A percentile compares a stretch with the other conserved stretches of the same genome.
Conservation (phyloP, 1,140 invertebrate genomes). For the Caenorhabditis latens region DNA sequence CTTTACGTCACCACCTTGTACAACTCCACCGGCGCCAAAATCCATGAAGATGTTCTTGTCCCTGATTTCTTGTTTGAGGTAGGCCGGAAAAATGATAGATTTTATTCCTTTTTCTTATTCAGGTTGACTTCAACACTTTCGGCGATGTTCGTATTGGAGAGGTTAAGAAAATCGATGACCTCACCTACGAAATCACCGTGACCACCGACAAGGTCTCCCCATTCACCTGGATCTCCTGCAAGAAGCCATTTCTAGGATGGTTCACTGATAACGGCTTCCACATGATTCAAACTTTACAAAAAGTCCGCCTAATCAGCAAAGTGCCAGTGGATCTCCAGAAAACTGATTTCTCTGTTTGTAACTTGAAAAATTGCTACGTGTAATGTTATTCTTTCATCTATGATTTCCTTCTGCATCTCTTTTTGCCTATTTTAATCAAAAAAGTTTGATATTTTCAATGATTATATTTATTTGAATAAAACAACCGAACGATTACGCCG, state of each 20-base stretch:
- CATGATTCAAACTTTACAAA: constrained; percentile 43
- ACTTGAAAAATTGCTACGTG: constrained; percentile 58
- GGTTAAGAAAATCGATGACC: constrained; percentile 13
- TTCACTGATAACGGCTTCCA: constrained; percentile 68
- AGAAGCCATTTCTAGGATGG: constrained; percentile 16
- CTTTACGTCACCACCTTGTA: background rate
- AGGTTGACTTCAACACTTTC: constrained; percentile 44
- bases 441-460: too few relatives aligned
- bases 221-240: constrained; percentile 48
- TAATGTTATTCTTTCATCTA: background rate
- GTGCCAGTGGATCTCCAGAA: background rate
- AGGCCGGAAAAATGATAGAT: background rate
- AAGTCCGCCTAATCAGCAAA: background rate
- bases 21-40: background rate
- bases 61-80: constrained; percentile 34
- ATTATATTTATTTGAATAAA: too few relatives aligned
- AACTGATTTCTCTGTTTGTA: constrained; percentile 50
- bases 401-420: too few relatives aligned
- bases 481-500: too few relatives aligned
- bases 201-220: constrained; percentile 20
- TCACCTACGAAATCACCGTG: constrained; percentile 24
- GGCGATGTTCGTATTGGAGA: constrained; percentile 17
- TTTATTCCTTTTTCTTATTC: background rate
- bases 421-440: too few relatives aligned
- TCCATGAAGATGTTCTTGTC: constrained; percentile 46